Percentiles rank a stretch among this genome's conserved stretches.
Evolutionary conservation across 2,113 vertebrate species (phyloP).

Genomic region (Solenodon paradoxus): DNA sequence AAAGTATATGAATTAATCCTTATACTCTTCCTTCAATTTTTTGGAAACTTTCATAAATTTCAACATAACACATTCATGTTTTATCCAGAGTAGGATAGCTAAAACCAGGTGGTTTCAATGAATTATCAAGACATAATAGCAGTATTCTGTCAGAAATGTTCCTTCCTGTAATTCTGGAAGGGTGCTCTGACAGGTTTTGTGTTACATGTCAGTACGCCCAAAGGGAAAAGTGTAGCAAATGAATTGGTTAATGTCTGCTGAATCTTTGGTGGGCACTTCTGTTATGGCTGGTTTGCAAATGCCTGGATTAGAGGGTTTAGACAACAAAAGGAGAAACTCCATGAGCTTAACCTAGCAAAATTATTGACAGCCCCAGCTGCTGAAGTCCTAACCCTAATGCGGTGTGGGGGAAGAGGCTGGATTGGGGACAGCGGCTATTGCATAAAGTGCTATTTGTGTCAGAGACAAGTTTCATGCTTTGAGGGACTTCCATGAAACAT

Average conservation of each 20-base stretch:
- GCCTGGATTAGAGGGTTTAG: conserved; percentile 61
- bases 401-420: background rate
- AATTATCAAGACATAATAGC: conserved; percentile 40
- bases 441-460: background rate
- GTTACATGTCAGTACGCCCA: background rate
- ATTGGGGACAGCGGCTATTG: background rate
- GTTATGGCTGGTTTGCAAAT: conserved; percentile 68
- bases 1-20: background rate
- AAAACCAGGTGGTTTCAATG: conserved; percentile 56
- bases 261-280: conserved; percentile 33
- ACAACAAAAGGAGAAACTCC: background rate
- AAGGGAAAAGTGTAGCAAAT: conserved; percentile 19
- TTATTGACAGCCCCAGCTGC: conserved; percentile 62
- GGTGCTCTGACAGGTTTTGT: background rate
- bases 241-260: conserved; percentile 64
- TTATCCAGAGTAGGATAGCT: background rate
- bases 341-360: background rate
- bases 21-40: background rate
- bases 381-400: background rate
- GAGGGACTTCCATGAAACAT: background rate
- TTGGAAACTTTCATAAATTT: background rate
- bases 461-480: background rate
- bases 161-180: background rate
- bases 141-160: conserved; percentile 26
- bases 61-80: background rate